Base-by-base conservation (phyloP, 2,797 vertebrate genomes). In the Syndactyla subalaris region DNA sequence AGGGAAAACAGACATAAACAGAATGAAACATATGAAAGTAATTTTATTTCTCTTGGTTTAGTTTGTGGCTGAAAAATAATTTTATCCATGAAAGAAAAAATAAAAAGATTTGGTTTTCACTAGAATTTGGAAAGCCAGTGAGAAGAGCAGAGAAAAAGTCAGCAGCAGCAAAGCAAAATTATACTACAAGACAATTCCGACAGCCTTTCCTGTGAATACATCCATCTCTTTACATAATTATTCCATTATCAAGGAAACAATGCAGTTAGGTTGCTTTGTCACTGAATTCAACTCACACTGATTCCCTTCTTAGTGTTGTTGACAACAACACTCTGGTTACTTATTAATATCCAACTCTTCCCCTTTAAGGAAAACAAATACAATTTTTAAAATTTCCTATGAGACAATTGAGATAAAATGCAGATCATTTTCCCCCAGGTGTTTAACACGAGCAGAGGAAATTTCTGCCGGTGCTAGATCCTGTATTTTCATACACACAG, bases 211-310 rank as follows among this genome's bases (percentile, higher is more conserved):
- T 62, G 34, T 78, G 62, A 93, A 85, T 58, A 91, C 72, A 89
- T 24, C 76, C 67, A 92, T 92, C 55, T 61, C 48, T 63, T 49
- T 55, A 74, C 67, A 29, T 88, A 92, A 66, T 91, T 94, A 92
- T 86, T 92, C 71, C 62, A 82, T 92, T 95, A 85, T 66, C 66
- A 93, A 39, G 89, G 77, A 90, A 95, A 87, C 54, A 84, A 68
- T n/a, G 23, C 52, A 61, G 59, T n/a, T 65, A 87, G 38, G 32
- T 57, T 96, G 62, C n/a, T 88, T 77, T 54, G 91, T 38, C 55
- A 89, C 90, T 91, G 82, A 77, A 89, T 41, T 78, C 38, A 88
- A 59, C 27, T 90, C 77, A n/a, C 49, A 39, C 38, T 32, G 29
- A 32, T 62, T 81, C 82, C 24, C 67, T 92, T 58, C n/a, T 78